Percentiles rank a stretch among this genome's conserved stretches.
These are phyloP conservation scores for Phyllotreta cruciferae DNA, from an alignment of 2,888 invertebrate species.

Conservation along the genomic window DNA sequence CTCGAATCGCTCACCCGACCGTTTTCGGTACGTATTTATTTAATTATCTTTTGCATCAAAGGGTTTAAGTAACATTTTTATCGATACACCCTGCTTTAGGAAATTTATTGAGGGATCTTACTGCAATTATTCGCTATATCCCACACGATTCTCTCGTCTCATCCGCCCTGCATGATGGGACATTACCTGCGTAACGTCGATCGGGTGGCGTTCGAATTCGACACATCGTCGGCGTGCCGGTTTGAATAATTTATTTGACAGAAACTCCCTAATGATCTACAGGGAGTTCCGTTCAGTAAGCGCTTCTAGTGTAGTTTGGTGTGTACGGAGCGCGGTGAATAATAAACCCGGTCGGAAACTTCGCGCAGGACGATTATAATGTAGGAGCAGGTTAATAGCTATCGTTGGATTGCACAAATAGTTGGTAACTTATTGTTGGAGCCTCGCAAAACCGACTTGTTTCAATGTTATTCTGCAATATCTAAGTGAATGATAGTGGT, in stretches of 20 bases:
- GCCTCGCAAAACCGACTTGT: not conserved
- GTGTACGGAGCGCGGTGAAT: constrained; percentile 6
- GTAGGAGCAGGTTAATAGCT: constrained; percentile 18
- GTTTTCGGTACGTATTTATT: not conserved
- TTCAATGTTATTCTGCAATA: not conserved
- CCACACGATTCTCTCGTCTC: too few species aligned
- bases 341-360: constrained; percentile 15
- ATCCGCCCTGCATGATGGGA: too few species aligned
- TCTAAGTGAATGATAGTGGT: too few species aligned
- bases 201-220: too few species aligned
- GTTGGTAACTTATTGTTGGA: constrained; percentile 13
- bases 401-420: constrained; percentile 12
- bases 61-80: too few species aligned
- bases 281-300: constrained; percentile 23
- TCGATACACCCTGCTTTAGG: too few species aligned
- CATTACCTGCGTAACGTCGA: too few species aligned
- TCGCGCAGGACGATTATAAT: constrained; percentile 8
- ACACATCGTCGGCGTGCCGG: constrained; percentile 1
- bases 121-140: too few species aligned
- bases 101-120: too few species aligned
- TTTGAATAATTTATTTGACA: constrained; percentile 23
- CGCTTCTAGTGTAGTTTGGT: constrained; percentile 8
- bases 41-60: too few species aligned
- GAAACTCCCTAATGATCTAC: constrained; percentile 25
- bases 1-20: not conserved